Base-by-base conservation (phyloP, 2,113 vertebrate genomes). In the Prunella himalayana region DNA sequence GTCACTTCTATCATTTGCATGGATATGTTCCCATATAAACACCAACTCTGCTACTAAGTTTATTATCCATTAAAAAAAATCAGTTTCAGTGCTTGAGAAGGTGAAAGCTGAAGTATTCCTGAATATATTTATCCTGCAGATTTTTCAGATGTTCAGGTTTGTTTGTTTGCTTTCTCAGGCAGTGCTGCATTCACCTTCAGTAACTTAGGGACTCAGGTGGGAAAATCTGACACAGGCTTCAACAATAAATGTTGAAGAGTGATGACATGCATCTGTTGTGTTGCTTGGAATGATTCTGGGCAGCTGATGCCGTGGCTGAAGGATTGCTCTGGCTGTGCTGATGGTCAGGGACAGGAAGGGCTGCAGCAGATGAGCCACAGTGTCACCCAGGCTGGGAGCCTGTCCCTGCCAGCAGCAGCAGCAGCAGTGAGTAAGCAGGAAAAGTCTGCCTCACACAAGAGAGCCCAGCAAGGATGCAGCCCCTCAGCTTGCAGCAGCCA, bases 1-100 rank as follows among this genome's bases (percentile, higher is more conserved):
- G 49, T 84, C 53, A 68, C 45, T 77, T 85, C 50, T 69, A 86
- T 59, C n/a, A 60, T 88, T 53, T 47, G 8, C 64, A 78, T 78
- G 44, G 33, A 47, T 90, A 35, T 17, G 8, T 37, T 88, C 84
- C 24, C 15, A 61, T 69, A 65, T 59, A 87, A 73, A 59, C 42
- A 73, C 28, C 23, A 66, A 68, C 27, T 88, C 47, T 83, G 15
- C n/a, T 81, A 33, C 56, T 69, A 70, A 90, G 71, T 47, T 76
- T 86, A 93, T 94, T 91, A 93, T 24, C 51, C 44, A 72, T 39
- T 37, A 37, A 37, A 56, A 92, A 94, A 83, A 77, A 79, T 59
- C 20, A 3, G 11, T 51, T 59, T 49, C 30, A 41, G 57, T 54
- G 33, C 39, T 75, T 83, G 49, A 11, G 35, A 70, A 72, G 27